Percentiles rank a stretch among this genome's conserved stretches.
phyloP scores from a whole-genome alignment of 2,113 vertebrate genomes.

The Turdus rufiventris region DNA sequence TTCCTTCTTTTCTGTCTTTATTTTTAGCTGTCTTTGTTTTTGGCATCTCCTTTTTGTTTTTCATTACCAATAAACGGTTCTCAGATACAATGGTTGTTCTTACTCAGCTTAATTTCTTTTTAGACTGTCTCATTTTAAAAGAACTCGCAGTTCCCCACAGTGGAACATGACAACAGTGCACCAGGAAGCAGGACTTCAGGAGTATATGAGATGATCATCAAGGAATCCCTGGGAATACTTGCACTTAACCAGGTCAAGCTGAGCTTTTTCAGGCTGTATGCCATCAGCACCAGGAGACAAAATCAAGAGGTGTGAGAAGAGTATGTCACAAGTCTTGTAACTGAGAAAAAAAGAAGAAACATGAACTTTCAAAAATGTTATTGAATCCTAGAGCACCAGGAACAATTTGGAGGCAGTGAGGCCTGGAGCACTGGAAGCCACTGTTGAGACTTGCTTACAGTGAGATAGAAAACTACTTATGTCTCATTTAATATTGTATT shows the following conservation, averaged over 20 bases:
- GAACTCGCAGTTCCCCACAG: background rate
- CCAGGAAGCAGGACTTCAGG: background rate
- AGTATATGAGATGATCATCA: background rate
- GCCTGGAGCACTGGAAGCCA: background rate
- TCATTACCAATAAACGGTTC: background rate
- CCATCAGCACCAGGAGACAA: background rate
- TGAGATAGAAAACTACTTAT: background rate
- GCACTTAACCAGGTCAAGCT: background rate
- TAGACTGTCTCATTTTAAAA: background rate
- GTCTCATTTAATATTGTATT: background rate
- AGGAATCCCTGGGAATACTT: background rate
- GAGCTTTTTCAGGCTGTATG: background rate
- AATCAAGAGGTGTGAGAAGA: background rate
- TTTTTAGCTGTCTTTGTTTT: background rate
- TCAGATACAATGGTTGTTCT: background rate
- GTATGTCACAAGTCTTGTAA: background rate
- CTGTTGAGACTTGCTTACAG: background rate
- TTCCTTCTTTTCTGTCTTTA: too few species aligned
- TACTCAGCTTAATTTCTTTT: rapidly evolving
- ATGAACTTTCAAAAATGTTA: background rate
- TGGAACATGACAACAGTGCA: background rate
- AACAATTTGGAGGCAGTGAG: background rate
- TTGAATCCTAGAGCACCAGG: background rate
- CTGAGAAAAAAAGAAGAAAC: background rate
- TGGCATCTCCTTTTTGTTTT: background rate